Evolutionary conservation across 2,888 invertebrate genomes (phyloP).

Genomic region (Drosophila ustulata): DNA sequence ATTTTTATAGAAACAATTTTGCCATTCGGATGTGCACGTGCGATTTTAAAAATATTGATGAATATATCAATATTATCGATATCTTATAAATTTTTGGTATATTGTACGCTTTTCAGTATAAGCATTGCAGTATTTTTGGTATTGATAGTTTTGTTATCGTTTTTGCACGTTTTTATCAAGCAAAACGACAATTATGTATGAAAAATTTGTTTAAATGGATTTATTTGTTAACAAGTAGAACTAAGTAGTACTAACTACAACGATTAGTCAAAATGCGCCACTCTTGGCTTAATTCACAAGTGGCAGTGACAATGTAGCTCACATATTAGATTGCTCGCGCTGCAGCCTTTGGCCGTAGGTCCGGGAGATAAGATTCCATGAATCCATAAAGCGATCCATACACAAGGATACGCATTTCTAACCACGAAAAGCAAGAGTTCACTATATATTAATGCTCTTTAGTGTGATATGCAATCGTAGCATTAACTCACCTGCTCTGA

Average conservation of each 20-base stretch:
- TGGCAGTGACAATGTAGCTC: slow-evolving; percentile 18
- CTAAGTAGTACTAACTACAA: slow-evolving; percentile 47
- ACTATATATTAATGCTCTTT: background rate
- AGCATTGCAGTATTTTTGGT: no score
- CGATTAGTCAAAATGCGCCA: slow-evolving; percentile 12
- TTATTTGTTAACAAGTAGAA: slow-evolving; percentile 47
- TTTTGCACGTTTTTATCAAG: slow-evolving; percentile 51
- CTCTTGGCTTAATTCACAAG: slow-evolving; percentile 5
- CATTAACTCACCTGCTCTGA: slow-evolving; percentile 90
- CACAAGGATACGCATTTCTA: slow-evolving; percentile 99
- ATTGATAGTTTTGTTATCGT: slow-evolving; percentile 22
- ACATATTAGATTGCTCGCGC: slow-evolving; percentile 86
- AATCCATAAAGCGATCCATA: slow-evolving; percentile 98
- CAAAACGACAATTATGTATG: slow-evolving; percentile 50
- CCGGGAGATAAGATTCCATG: slow-evolving; percentile 96
- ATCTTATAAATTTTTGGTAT: background rate
- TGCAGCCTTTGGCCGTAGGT: slow-evolving; percentile 94
- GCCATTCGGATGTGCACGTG: slow-evolving; percentile 28
- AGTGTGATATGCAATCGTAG: background rate
- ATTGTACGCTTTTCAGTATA: no score
- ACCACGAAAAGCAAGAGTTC: slow-evolving; percentile 69
- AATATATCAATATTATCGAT: background rate
- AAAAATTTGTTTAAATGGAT: slow-evolving; percentile 46
- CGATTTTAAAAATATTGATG: background rate
- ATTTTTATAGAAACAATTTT: slow-evolving; percentile 8